Evolutionary conservation across 2,888 invertebrate species (phyloP).

Genomic region (Platypus cylindrus): DNA sequence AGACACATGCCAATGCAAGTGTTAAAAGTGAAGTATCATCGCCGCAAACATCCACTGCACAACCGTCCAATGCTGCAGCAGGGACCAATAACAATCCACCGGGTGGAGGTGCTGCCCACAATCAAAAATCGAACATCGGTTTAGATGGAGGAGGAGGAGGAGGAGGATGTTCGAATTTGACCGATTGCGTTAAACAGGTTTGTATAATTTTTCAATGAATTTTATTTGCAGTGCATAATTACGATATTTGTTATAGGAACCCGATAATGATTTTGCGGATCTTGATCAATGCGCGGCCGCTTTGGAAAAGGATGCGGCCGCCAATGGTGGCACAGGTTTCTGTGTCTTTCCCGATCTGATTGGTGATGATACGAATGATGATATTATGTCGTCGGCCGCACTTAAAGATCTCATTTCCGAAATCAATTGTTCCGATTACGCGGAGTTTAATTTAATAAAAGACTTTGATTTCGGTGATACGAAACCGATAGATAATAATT

Average conservation of each 20-base stretch:
- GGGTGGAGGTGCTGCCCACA: slow-evolving; percentile 8
- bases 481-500: slow-evolving; percentile 29
- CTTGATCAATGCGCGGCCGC: slow-evolving; percentile 74
- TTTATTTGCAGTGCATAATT: background rate
- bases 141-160: slow-evolving; percentile 45
- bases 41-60: slow-evolving; percentile 41
- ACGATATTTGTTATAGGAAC: slow-evolving; percentile 28
- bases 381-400: slow-evolving; percentile 59
- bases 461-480: slow-evolving; percentile 65
- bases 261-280: slow-evolving; percentile 78
- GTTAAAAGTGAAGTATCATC: slow-evolving; percentile 47
- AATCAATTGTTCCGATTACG: slow-evolving; percentile 51
- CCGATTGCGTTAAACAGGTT: slow-evolving; percentile 52
- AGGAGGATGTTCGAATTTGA: too few species aligned
- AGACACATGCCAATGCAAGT: slow-evolving; percentile 58
- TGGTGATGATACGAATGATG: slow-evolving; percentile 71
- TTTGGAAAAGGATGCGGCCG: slow-evolving; percentile 69
- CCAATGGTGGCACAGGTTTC: slow-evolving; percentile 57
- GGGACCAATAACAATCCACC: too few species aligned
- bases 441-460: slow-evolving; percentile 72
- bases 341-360: slow-evolving; percentile 70
- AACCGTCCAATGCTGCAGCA: slow-evolving; percentile 33
- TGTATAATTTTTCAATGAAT: background rate
- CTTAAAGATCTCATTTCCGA: slow-evolving; percentile 82
- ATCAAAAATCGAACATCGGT: slow-evolving; percentile 28